Base-by-base conservation (phyloP, 2,888 invertebrate genomes). In the Petrophora chlorosata region DNA sequence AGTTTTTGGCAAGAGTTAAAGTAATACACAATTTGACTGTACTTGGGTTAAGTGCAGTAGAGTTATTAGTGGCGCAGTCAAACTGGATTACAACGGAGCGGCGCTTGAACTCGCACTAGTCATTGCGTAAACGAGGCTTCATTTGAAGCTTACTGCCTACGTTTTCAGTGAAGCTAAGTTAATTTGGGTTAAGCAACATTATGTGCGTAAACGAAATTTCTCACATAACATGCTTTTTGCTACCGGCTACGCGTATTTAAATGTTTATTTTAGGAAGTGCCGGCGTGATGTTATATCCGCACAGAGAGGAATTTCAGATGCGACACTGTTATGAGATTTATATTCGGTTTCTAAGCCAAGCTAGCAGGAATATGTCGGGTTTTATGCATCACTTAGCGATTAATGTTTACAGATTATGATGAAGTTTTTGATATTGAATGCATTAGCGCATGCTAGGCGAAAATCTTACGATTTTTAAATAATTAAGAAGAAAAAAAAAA, bases 131-230 rank as follows among this genome's bases (percentile, higher is more conserved):
- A 23, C 33, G 41, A 41, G 33, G 32, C 19, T 0, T 13, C 19
- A n/a, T 35, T 10, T 16, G 29, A 33, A 43, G 54, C 59, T 59
- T 48, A 42, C 36, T 17, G 25, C 9, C 52, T 50, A 56, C 54
- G 48, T 61, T 63, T 65, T 57, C 55, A 46, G 57, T 52, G 59
- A 54, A 59, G 59, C 58, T 61, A 66, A 70, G 61, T 70, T 68
- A 65, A 70, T 58, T 56, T 53, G 45, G 47, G 48, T 56, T 55
- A 50, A 50, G 42, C 49, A 55, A 50, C 55, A 55, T 53, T 53
- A 55, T 53, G 48, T 50, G 53, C 47, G 54, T 53, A 51, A 50
- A 53, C 54, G 41, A 46, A 56, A 51, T 53, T 52, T 54, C 54
- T 52, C 39, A 52, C 52, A 53, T 50, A 59, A 50, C 52, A 50